Evolutionary conservation across 2,888 invertebrate species (phyloP).

Genomic region (Cheilosia scutellata): DNA sequence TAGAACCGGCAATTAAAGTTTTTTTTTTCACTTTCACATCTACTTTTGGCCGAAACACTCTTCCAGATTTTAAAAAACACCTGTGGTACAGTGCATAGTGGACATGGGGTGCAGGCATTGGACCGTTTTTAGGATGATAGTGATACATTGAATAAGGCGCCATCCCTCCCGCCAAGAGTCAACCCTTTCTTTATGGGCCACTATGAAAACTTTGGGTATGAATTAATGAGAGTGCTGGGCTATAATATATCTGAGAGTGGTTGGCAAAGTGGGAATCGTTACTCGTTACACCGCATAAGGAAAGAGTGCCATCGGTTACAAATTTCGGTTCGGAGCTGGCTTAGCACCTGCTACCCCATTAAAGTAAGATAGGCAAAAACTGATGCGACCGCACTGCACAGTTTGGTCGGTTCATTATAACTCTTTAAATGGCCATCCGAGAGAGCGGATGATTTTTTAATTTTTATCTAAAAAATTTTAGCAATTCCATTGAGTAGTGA

Average conservation of each 20-base stretch:
- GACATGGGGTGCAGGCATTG: slow-evolving; percentile 15
- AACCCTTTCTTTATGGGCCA: slow-evolving; percentile 73
- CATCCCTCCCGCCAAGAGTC: slow-evolving; percentile 40
- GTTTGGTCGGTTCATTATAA: slow-evolving; percentile 60
- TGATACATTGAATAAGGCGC: slow-evolving; percentile 55
- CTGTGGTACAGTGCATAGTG: slow-evolving; percentile 53
- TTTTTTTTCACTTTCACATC: slow-evolving; percentile 72
- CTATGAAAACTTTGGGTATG: slow-evolving; percentile 71
- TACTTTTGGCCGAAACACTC: slow-evolving; percentile 62
- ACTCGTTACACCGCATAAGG: slow-evolving; percentile 38
- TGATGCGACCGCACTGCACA: neutral
- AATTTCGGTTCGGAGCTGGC: slow-evolving; percentile 37
- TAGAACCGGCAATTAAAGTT: slow-evolving; percentile 65
- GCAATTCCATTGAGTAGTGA: slow-evolving; percentile 44
- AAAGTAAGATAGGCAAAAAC: slow-evolving; percentile 32
- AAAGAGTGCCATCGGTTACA: slow-evolving; percentile 50
- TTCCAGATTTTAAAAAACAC: slow-evolving; percentile 66
- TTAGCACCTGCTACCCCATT: slow-evolving; percentile 72
- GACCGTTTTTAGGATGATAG: slow-evolving; percentile 39
- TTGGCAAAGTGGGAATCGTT: slow-evolving; percentile 35
- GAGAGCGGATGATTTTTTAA: slow-evolving; percentile 66
- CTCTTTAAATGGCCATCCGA: slow-evolving; percentile 67
- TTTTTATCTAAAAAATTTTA: slow-evolving; percentile 62
- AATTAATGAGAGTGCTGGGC: slow-evolving; percentile 71
- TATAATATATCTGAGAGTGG: slow-evolving; percentile 42